Conservation (phyloP, 2,888 invertebrate genomes). For the Ochropleura leucogaster region DNA sequence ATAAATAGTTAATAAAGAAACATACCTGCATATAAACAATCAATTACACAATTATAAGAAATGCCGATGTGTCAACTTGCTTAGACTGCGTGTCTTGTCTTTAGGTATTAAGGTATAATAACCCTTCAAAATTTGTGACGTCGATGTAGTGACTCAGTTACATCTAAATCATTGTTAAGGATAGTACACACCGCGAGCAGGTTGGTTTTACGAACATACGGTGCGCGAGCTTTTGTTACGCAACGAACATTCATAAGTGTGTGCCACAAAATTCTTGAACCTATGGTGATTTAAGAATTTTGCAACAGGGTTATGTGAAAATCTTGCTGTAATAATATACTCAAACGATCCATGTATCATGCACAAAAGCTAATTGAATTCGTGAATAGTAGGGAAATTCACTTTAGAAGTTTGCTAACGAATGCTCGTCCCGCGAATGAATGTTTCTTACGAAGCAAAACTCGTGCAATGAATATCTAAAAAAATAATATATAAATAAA, state of each 20-base stretch:
- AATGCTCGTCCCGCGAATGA: not conserved
- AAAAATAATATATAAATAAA: too few relatives aligned
- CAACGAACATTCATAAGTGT: not conserved
- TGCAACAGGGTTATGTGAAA: not conserved
- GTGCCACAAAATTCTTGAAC: too few relatives aligned
- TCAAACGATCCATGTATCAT: not conserved
- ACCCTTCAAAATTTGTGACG: slow-evolving; percentile 20
- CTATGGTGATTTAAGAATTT: not conserved
- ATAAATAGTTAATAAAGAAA: slow-evolving; percentile 5
- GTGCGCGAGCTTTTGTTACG: not conserved
- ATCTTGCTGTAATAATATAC: not conserved
- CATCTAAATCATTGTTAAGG: slow-evolving; percentile 1
- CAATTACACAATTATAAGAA: slow-evolving; percentile 38
- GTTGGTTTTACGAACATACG: not conserved
- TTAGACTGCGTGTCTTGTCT: slow-evolving; percentile 26
- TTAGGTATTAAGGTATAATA: slow-evolving; percentile 20
- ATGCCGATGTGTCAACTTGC: slow-evolving; percentile 25
- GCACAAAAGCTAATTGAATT: too few relatives aligned
- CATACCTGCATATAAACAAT: slow-evolving; percentile 8
- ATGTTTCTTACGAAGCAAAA: not conserved
- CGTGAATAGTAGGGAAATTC: too few relatives aligned
- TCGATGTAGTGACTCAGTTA: slow-evolving; percentile 29
- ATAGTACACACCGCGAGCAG: not conserved
- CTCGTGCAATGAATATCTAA: not conserved
- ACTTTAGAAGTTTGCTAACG: not conserved